Base-by-base conservation (phyloP, 1,140 invertebrate species). In the Teleogryllus occipitalis region DNA sequence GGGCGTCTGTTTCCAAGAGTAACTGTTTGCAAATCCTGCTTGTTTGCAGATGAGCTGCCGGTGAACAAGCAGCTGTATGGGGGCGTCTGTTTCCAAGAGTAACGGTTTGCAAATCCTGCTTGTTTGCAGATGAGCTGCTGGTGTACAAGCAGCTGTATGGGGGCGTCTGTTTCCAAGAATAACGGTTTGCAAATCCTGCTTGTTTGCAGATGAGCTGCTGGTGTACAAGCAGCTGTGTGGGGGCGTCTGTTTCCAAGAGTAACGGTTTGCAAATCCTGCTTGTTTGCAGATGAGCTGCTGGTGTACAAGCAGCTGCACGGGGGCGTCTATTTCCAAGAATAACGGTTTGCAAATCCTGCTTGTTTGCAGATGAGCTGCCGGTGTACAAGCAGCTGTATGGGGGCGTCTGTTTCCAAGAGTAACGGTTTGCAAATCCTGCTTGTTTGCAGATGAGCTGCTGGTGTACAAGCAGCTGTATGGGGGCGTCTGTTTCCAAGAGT, bases 201-300 rank as follows among this genome's bases (percentile, higher is more conserved):
- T n/a, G n/a, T n/a, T 81, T 75, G 22, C 73, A 82, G 83, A 81
- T 8, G 46, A 82, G 27, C 80, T 85, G 14, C 81, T 82, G 8
- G 80, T 83, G 8, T 82, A 86, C 82, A 87, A 88, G 80, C 83
- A 83, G 74, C 81, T 87, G n/a, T n/a, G n/a, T n/a, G n/a, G n/a
- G n/a, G n/a, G n/a, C n/a, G n/a, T n/a, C n/a, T n/a, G n/a, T n/a
- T n/a, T n/a, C n/a, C n/a, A n/a, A n/a, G n/a, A n/a, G n/a, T n/a
- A n/a, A n/a, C n/a, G n/a, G n/a, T n/a, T n/a, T n/a, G n/a, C n/a
- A n/a, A n/a, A n/a, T n/a, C n/a, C n/a, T n/a, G n/a, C 1, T 39
- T 39, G 27, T 39, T 81, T 75, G 27, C 73, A 82, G 83, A 81
- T 10, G 46, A 82, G 27, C 80, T 85, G 14, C 81, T 82, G 8